phyloP scores from a whole-genome alignment of 1,140 invertebrate genomes.

The Lepidurus packardi region DNA sequence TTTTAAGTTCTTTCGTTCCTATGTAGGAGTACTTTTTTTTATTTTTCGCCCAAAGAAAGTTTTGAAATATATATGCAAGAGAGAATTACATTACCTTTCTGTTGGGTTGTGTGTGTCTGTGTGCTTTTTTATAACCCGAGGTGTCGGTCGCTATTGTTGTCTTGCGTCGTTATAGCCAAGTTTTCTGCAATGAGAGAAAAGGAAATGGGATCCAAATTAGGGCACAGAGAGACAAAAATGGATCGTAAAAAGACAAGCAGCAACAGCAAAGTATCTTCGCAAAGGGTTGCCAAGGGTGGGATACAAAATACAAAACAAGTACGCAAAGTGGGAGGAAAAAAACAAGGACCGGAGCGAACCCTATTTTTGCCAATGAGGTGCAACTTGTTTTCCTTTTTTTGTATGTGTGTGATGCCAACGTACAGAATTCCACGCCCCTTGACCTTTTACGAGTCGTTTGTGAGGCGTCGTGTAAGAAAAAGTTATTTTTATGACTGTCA shows the following conservation, averaged over 20 bases:
- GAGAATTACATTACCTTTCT: neutral
- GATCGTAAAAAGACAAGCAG: neutral
- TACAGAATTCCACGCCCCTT: neutral
- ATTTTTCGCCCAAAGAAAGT: too few species aligned
- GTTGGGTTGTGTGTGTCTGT: neutral
- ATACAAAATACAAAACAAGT: neutral
- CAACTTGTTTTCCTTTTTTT: neutral
- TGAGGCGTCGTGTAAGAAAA: neutral
- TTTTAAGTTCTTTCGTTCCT: too few species aligned
- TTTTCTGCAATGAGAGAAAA: constrained; percentile 11
- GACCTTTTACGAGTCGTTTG: neutral
- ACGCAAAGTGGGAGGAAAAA: neutral
- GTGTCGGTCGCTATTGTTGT: neutral
- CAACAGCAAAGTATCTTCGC: neutral
- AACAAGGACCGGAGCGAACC: neutral
- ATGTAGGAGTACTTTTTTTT: too few species aligned
- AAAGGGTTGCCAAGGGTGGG: neutral
- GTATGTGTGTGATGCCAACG: neutral
- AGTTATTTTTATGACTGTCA: neutral
- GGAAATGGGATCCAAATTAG: neutral
- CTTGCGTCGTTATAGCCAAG: neutral
- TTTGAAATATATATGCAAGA: too few species aligned
- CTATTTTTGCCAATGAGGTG: neutral
- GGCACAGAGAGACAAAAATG: constrained; percentile 10
- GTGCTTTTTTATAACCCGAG: neutral